Conservation (phyloP, 64 coral and sea anemone genomes). For the Porites australiensis region DNA sequence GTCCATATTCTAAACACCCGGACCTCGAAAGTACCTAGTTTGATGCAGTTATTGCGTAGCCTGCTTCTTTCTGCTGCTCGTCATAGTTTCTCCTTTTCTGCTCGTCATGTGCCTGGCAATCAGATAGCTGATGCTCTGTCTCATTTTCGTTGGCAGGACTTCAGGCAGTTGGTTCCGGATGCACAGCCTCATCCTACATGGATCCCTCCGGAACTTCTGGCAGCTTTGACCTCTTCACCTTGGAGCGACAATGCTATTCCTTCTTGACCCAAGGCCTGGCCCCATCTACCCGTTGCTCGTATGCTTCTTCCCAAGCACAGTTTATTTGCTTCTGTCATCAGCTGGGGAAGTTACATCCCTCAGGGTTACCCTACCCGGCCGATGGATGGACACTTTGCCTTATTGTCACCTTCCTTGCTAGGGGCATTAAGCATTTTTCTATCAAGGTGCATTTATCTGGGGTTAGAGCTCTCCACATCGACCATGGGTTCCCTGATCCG, state of each 20-base stretch:
- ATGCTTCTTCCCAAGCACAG: neutral
- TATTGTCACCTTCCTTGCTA: too few species aligned
- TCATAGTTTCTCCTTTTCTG: too few species aligned
- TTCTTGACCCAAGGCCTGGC: conserved; percentile 23
- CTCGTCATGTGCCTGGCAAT: conserved; percentile 29
- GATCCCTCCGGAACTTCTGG: neutral
- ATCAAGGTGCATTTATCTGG: too few species aligned
- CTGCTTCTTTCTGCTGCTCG: conserved; percentile 28
- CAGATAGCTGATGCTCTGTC: conserved; percentile 59
- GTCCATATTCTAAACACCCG: too few species aligned
- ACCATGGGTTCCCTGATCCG: too few species aligned
- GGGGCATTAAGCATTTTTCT: too few species aligned
- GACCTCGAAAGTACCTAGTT: too few species aligned
- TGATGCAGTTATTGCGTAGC: too few species aligned
- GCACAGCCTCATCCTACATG: too few species aligned
- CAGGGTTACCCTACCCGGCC: too few species aligned
- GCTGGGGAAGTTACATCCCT: neutral
- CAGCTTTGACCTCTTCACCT: neutral
- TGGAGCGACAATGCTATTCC: neutral
- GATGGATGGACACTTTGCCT: too few species aligned
- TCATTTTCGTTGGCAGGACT: conserved; percentile 57
- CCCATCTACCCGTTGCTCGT: conserved; percentile 19
- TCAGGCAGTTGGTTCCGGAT: conserved; percentile 14
- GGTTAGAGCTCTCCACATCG: too few species aligned
- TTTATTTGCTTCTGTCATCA: conserved; percentile 29